phyloP scores from a whole-genome alignment of 2,113 vertebrate species.

The Microcebus murinus region DNA sequence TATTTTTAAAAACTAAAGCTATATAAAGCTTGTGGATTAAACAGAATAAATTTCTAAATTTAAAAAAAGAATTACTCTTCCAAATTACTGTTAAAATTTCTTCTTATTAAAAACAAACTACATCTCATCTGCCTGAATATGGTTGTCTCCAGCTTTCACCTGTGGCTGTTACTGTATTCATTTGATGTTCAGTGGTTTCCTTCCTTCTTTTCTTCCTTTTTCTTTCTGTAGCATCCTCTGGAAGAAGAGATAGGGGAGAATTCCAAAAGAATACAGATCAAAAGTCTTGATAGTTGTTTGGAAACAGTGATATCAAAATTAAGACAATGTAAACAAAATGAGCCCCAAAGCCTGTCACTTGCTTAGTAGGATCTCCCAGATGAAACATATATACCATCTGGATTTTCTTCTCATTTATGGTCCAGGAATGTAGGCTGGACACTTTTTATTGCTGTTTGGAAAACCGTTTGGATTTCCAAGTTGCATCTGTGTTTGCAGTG shows the following conservation, averaged over 20 bases:
- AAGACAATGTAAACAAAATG: neutral
- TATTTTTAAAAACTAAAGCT: too few species aligned
- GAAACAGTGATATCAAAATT: neutral
- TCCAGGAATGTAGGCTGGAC: neutral
- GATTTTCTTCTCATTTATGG: neutral
- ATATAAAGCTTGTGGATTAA: too few species aligned
- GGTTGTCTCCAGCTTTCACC: neutral
- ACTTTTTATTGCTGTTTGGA: neutral
- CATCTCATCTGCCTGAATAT: neutral
- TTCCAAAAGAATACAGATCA: neutral
- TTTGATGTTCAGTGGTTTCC: neutral
- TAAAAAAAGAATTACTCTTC: neutral
- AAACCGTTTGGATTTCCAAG: neutral
- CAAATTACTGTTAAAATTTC: neutral
- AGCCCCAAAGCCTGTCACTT: neutral
- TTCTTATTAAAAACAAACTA: neutral
- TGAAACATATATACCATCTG: neutral
- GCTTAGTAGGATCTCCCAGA: neutral
- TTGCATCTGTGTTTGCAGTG: accelerated
- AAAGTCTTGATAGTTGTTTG: neutral
- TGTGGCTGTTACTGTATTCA: neutral
- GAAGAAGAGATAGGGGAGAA: neutral
- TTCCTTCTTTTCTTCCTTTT: neutral
- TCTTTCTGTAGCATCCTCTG: neutral
- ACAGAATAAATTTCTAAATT: too few species aligned